These are phyloP conservation scores for Halictus ligatus DNA, from an alignment of 2,888 invertebrate species.

Conservation along the genomic window DNA sequence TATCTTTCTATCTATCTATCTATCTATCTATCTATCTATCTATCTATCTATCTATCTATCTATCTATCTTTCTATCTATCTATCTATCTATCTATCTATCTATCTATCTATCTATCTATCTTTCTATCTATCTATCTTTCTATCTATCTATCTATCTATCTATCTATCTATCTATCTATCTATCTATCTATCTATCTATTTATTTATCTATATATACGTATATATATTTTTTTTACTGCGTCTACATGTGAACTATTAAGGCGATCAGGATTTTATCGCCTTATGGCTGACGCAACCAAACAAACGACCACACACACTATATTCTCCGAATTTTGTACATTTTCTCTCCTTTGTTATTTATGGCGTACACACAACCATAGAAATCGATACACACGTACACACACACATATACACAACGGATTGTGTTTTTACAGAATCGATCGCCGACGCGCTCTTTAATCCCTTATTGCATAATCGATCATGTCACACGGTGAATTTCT, in stretches of 20 bases:
- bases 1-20: not conserved
- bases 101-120: not conserved
- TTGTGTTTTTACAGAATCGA: constrained; percentile 41
- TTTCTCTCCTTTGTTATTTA: constrained; percentile 23
- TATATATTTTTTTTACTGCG: constrained; percentile 22
- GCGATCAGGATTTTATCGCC: constrained; percentile 19
- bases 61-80: not conserved
- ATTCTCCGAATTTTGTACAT: constrained; percentile 26
- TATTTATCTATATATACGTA: not conserved
- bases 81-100: not conserved
- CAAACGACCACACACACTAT: constrained; percentile 4
- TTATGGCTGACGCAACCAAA: constrained; percentile 30
- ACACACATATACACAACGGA: constrained; percentile 10
- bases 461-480: constrained; percentile 59
- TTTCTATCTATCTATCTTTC: no score
- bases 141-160: not conserved
- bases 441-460: constrained; percentile 54
- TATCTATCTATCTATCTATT: not conserved
- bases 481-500: constrained; percentile 28
- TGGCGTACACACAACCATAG: not conserved
- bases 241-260: constrained; percentile 48
- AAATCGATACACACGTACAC: not conserved
- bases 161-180: not conserved
- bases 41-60: no score
- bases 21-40: not conserved